phyloP scores from a whole-genome alignment of 2,888 invertebrate species.

The Trisateles emortualis region DNA sequence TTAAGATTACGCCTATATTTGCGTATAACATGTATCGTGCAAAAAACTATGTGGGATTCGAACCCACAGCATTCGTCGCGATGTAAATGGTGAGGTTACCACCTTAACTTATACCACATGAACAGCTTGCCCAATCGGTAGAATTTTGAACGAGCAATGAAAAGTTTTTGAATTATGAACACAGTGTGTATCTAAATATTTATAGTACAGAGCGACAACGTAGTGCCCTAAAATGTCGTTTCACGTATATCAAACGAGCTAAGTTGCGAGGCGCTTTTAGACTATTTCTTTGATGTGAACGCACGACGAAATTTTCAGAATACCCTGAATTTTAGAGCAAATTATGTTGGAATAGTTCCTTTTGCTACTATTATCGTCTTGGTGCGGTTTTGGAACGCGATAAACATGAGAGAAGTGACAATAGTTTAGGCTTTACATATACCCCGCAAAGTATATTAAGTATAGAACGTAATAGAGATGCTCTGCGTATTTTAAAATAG shows the following conservation, averaged over 20 bases:
- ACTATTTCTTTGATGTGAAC: slow-evolving; percentile 77
- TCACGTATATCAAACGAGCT: slow-evolving; percentile 54
- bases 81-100: too few species aligned
- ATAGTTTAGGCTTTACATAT: slow-evolving; percentile 14
- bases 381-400: slow-evolving; percentile 45
- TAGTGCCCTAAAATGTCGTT: slow-evolving; percentile 41
- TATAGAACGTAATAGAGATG: too few species aligned
- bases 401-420: slow-evolving; percentile 41
- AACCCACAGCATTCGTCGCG: too few species aligned
- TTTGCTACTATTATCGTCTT: slow-evolving; percentile 57
- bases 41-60: too few species aligned
- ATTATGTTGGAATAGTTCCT: slow-evolving; percentile 77
- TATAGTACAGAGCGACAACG: slow-evolving; percentile 21
- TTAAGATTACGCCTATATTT: too few species aligned
- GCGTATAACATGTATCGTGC: too few species aligned
- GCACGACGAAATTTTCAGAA: slow-evolving; percentile 71
- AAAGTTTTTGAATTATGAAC: slow-evolving; percentile 36
- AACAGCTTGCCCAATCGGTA: not conserved
- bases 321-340: slow-evolving; percentile 70
- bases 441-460: not conserved
- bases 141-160: not conserved
- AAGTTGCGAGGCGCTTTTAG: slow-evolving; percentile 44
- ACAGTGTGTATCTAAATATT: slow-evolving; percentile 46
- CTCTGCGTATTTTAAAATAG: too few species aligned
- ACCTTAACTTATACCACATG: not conserved